Conservation (phyloP, 1,140 invertebrate species). For the Drosophila parvula region DNA sequence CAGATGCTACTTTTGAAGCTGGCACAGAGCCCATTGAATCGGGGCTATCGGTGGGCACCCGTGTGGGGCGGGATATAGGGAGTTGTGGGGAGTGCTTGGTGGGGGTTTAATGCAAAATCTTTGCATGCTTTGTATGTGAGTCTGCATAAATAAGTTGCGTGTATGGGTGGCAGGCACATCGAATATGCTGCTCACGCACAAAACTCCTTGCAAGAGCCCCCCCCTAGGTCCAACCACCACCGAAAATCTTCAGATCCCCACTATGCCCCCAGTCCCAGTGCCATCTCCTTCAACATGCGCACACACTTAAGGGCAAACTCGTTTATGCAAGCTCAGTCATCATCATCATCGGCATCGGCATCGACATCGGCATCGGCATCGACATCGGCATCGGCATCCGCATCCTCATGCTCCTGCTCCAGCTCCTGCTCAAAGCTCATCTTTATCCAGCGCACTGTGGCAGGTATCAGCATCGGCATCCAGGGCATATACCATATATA, state of each 20-base stretch:
- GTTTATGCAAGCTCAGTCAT: constrained; percentile 79
- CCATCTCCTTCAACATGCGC: constrained; percentile 35
- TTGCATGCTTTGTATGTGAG: constrained; percentile 77
- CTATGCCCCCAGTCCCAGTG: neutral
- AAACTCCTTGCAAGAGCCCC: constrained; percentile 23
- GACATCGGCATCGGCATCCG: neutral
- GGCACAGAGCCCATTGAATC: constrained; percentile 41
- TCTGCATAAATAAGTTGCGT: constrained; percentile 74
- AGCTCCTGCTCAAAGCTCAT: too few relatives aligned
- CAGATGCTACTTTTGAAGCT: constrained; percentile 68
- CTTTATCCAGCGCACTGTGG: neutral
- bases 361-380: constrained; percentile 4
- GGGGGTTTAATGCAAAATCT: constrained; percentile 61
- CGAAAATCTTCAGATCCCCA: neutral
- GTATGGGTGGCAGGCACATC: constrained; percentile 50
- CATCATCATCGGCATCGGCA: constrained; percentile 45
- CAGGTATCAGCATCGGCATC: constrained; percentile 27
- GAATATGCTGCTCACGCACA: constrained; percentile 76
- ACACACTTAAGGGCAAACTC: constrained; percentile 74
- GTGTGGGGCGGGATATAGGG: neutral
- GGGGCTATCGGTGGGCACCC: neutral
- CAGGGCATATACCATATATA: constrained; percentile 17
- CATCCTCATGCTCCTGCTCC: constrained; percentile 7
- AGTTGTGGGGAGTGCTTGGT: neutral
- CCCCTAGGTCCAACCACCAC: neutral